phyloP scores from a whole-genome alignment of 1,140 invertebrate species.

The Plutomurus gul region DNA sequence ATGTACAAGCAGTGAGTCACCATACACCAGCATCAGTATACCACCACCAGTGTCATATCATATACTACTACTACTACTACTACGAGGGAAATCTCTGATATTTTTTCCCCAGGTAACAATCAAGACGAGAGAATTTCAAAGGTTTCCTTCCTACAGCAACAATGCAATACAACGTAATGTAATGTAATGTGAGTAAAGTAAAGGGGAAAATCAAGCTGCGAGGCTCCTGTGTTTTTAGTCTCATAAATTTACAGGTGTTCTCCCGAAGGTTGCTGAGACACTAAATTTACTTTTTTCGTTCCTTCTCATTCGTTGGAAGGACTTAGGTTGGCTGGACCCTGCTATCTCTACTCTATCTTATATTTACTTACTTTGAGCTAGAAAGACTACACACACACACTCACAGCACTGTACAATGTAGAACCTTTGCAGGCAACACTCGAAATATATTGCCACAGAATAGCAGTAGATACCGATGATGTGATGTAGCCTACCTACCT shows the following conservation, averaged over 20 bases:
- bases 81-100: conserved; percentile 1
- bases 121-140: background rate
- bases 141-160: background rate
- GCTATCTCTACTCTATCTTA: conserved; percentile 6
- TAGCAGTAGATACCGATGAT: background rate
- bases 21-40: background rate
- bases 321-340: background rate
- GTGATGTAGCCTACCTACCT: background rate
- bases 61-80: background rate
- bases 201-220: conserved; percentile 28
- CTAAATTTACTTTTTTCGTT: conserved; percentile 41
- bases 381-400: no score
- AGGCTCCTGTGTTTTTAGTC: conserved; percentile 32
- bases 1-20: no score
- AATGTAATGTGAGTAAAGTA: background rate
- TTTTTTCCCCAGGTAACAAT: conserved; percentile 25
- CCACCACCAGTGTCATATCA: no score
- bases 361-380: no score
- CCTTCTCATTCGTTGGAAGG: conserved; percentile 8
- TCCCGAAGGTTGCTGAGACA: conserved; percentile 33
- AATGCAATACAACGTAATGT: background rate
- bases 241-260: conserved; percentile 50
- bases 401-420: no score
- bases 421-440: background rate
- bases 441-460: background rate